Base-by-base conservation (phyloP, 2,113 vertebrate species). In the Junco hyemalis region DNA sequence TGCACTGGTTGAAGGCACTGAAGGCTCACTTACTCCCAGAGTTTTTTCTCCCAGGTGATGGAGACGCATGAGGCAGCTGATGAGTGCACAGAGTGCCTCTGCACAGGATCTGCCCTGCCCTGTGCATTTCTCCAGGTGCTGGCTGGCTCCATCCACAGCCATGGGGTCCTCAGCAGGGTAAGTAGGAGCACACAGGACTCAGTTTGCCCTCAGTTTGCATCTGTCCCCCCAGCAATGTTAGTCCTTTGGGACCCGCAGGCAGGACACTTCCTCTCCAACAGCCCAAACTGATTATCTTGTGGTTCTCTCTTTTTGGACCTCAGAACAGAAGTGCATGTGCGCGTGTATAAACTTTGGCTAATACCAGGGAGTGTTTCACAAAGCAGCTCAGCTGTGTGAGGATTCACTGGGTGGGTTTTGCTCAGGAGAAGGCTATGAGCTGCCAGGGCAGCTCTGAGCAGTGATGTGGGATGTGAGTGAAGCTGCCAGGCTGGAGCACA, bases 401-500 rank as follows among this genome's bases (percentile, higher is more conserved):
- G 60, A 19, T 81, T 57, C 40, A 11, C 35, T 26, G 1, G 11
- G 18, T 63, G 56, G 8, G 26, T 24, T 88, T 56, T 56, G 33
- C 59, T 86, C 0, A 0, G 45, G 70, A 66, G 29, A n/a, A 24
- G 40, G 60, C 44, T 19, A 11, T 6, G 35, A 69, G 51, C 48
- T 69, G 60, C 57, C 28, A 1, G 1, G 3, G 5, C 54, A 7
- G 33, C 2, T 48, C 2, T 38, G 35, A 31, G 42, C 40, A 40
- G 54, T 40, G 12, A 12, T 8, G 51, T 31, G 73, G 35, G 28
- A 23, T 16, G 14, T 14, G 95, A 96, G 94, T 68, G 45, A 20
- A 96, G 88, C 88, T 63, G 82, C 76, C 92, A 74, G 90, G 79
- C 71, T 95, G 88, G 91, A 85, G 87, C 86, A 51, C 79, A 65